Base-by-base conservation (phyloP, 2,888 invertebrate species). In the Netelia melanura region DNA sequence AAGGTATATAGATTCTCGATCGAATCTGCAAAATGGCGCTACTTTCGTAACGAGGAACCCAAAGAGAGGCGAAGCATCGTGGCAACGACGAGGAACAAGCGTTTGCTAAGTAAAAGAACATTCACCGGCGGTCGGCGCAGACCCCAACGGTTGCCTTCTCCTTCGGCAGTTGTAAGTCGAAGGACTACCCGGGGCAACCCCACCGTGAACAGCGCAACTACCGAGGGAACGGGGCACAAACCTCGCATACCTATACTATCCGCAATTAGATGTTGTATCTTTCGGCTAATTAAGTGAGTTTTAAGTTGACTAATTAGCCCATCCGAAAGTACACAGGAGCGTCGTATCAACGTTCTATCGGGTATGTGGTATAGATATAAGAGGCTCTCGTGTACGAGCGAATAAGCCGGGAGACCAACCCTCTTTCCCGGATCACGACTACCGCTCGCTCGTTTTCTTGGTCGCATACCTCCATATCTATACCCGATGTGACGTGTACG, bases 221-320 rank as follows among this genome's bases (percentile, higher is more conserved):
- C n/a, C 23, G 23, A 14, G 14, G 17, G 68, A 68, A 68, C 48
- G 58, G 43, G n/a, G 43, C 17, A 43, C 71, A 44, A 21, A 54
- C 14, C 44, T 10, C 23, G 30, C 70, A 58, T 58, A 58, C 58
- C 58, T 68, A 67, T 67, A 70, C 72, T 11, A 48, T 61, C 23
- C 78, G 79, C 81, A 85, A 82, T 85, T 85, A 85, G 85, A 85
- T 85, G 79, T 74, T 44, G 71, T 85, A 85, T 85, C 85, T 85
- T 85, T 85, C 75, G 82, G 82, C 79, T 85, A 85, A 85, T 85
- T 85, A 85, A 85, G 85, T 82, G 85, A 85, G 81, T 85, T 85
- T 81, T 81, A 85, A 81, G 85, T 81, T 85, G 85, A 85, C 85
- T 85, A 85, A 85, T 85, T 85, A 85, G 81, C 58, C 78, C 78